Base-by-base conservation (phyloP, 2,888 invertebrate genomes). In the Eupithecia subumbrata region DNA sequence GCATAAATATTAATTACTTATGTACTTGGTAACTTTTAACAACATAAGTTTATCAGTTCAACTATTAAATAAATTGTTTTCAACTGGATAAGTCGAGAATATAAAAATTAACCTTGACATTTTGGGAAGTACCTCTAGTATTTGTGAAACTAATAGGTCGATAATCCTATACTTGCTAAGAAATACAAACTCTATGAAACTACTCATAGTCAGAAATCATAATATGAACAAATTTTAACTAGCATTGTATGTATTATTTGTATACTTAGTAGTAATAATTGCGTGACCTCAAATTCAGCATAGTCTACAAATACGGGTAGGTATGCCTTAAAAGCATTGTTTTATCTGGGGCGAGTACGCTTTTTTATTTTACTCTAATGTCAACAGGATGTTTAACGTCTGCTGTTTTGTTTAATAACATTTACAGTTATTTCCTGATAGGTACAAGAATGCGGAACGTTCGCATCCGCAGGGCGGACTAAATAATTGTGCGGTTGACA, bases 401-500 rank as follows among this genome's bases (percentile, higher is more conserved):
- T 7, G 45, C 18, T 14, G 7, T 18, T 16, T 48, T 5, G 18
- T 48, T 18, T 48, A n/a, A n/a, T 8, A 48, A n/a, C 2, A 48
- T 18, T 48, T 18, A 48, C n/a, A 18, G 48, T 48, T 48, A n/a
- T 48, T n/a, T 52, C 5, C 16, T 56, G 22, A 11, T 22, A 22
- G 22, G n/a, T 56, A 22, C n/a, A 70, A 45, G 75, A 73, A 73
- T 73, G 76, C 66, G 76, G 72, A 74, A 64, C 43, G 56, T n/a
- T n/a, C 25, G 66, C 34, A 63, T 71, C 71, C 48, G 75, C 18
- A 25, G 78, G 71, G 78, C 71, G 83, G 70, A 77, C 82, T 84
- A 80, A 83, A 82, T 85, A 83, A 80, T 84, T 80, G 84, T 81
- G 80, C 79, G 82, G 80, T 80, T 86, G 87, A 85, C 88, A 85